phyloP scores from a whole-genome alignment of 1,140 invertebrate species.

The Elysia chlorotica region DNA sequence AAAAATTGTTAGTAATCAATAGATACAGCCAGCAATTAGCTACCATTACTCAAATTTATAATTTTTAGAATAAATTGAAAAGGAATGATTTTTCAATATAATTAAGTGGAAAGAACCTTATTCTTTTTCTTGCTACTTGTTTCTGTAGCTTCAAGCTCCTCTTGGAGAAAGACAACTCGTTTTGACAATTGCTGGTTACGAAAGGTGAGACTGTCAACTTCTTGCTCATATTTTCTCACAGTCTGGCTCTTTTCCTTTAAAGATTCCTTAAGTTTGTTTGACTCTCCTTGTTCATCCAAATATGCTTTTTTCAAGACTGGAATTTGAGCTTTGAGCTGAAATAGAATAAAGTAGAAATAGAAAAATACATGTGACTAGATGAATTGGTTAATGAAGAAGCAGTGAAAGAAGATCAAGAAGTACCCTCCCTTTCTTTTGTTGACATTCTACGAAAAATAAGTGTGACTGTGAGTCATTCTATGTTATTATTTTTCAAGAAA shows the following conservation, averaged over 20 bases:
- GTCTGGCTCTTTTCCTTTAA: conserved; percentile 83
- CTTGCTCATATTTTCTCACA: conserved; percentile 84
- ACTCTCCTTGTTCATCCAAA: conserved; percentile 85
- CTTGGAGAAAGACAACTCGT: conserved; percentile 84
- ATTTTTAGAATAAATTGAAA: too few species aligned
- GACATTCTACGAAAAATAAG: too few species aligned
- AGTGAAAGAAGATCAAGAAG: not conserved
- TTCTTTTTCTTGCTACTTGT: conserved; percentile 48
- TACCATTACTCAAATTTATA: too few species aligned
- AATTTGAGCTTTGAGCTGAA: conserved; percentile 84
- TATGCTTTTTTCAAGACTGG: conserved; percentile 90
- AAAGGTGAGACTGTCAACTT: conserved; percentile 90
- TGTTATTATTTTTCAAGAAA: too few species aligned
- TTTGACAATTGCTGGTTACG: conserved; percentile 91
- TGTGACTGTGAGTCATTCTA: too few species aligned
- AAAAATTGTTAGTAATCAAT: too few species aligned
- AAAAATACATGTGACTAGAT: not conserved
- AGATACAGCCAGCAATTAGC: too few species aligned
- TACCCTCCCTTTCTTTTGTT: too few species aligned
- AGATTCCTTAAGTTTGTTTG: conserved; percentile 66
- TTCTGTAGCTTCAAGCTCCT: conserved; percentile 79
- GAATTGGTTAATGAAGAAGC: not conserved
- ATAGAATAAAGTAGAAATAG: conserved; percentile 19
- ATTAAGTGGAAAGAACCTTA: conserved; percentile 32
- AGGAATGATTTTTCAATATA: too few species aligned